Conservation (phyloP, 2,797 vertebrate species). For the Poeciliopsis turneri region DNA sequence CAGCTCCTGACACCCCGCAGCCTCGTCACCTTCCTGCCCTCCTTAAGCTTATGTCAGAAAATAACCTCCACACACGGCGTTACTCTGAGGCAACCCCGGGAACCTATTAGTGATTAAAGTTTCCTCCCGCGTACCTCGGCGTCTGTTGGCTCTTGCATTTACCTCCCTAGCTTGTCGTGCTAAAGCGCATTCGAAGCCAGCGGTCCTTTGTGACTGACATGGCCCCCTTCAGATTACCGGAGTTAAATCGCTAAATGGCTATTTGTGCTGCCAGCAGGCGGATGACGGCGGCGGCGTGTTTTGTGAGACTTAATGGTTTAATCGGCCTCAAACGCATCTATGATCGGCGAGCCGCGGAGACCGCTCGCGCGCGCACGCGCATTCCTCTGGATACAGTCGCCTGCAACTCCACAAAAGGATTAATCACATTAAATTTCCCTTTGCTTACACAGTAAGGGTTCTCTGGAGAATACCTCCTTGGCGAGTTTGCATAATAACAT, state of each 20-base stretch:
- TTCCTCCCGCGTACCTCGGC: constrained; percentile 15
- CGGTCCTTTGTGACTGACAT: constrained; percentile 61
- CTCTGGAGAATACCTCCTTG: constrained; percentile 71
- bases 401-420: constrained; percentile 35
- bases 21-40: constrained; percentile 12
- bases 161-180: constrained; percentile 25
- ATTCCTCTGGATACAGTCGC: constrained; percentile 13
- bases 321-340: constrained; percentile 33
- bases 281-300: constrained; percentile 53
- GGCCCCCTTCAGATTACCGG: constrained; percentile 54
- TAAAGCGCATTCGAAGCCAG: constrained; percentile 29
- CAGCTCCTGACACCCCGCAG: constrained; percentile 44
- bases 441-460: constrained; percentile 41
- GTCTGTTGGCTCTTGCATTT: constrained; percentile 28
- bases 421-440: constrained; percentile 50
- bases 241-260: constrained; percentile 65
- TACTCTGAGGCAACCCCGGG: constrained; percentile 32
- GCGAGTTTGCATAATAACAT: constrained; percentile 75
- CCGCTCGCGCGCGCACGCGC: constrained; percentile 7
- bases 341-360: constrained; percentile 27
- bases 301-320: constrained; percentile 47
- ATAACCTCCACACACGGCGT: constrained; percentile 18
- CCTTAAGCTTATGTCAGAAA: constrained; percentile 44
- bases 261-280: constrained; percentile 47
- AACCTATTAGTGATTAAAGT: constrained; percentile 44